Base-by-base conservation (phyloP, 2,888 invertebrate species). In the Leptopterna dolabrata region DNA sequence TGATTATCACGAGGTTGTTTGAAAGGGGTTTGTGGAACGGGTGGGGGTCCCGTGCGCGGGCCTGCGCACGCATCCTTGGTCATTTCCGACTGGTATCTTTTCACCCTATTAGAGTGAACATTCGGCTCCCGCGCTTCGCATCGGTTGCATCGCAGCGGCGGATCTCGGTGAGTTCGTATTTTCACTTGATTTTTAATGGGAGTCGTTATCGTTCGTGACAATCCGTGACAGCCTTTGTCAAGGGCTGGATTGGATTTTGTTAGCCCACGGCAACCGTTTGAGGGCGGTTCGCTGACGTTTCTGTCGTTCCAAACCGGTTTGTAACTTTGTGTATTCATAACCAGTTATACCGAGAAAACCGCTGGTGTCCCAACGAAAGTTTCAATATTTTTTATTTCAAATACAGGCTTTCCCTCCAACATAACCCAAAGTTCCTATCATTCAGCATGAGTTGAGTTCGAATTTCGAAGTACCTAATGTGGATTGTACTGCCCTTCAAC, bases 1-100 rank as follows among this genome's bases (percentile, higher is more conserved):
- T 85, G 85, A 85, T 85, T 85, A 85, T 85, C 85, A 85, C 85
- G 85, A 85, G 85, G 73, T 30, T 84, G 84, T 76, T 41, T 47
- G 45, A 43, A 73, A 71, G 84, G 84, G 36, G 63, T 36, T 83
- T 7, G 73, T 6, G 27, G 29, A 19, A 41, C 70, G 9, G 63
- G 29, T 36, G 41, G 83, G 9, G 63, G 70, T 29, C 30, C 36
- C 41, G 71, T 24, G 24, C 76, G 41, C 81, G 7, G 73, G 71
- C 41, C 24, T 85, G 87, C 78, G 82, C 89, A 82, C 51, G 76
- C 43, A 45, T n/a, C 45, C 30, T 11, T 78, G 63, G 19, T 30
- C 19, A 14, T 11, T 41, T 55, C 55, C n/a, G 76, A 19, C 36
- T 43, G 24, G 78, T 43, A 45, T 24, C 76, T 76, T 76, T 78